A percentile compares a stretch with the other conserved stretches of the same genome.
Conservation (phyloP, 1,140 invertebrate genomes). For the Galleria mellonella region DNA sequence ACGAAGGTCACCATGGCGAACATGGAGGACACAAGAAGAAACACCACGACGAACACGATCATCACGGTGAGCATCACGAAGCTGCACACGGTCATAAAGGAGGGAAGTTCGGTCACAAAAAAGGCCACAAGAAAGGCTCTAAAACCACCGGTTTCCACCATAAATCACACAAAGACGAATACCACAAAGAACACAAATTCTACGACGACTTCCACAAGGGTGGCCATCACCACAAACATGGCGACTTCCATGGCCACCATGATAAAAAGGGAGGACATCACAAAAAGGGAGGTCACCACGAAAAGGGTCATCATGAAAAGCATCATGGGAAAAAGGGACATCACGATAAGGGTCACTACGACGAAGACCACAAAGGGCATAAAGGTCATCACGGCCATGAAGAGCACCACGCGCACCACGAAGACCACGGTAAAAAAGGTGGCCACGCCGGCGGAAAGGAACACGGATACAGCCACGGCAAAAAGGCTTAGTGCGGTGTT, state of each 20-base stretch:
- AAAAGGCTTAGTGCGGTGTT: conserved; percentile 36
- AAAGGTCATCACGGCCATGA: conserved; percentile 79
- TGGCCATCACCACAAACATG: conserved; percentile 81
- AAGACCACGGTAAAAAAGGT: conserved; percentile 80
- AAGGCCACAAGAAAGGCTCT: conserved; percentile 85
- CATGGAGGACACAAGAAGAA: conserved; percentile 84
- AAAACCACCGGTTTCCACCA: conserved; percentile 86
- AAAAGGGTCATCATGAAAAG: conserved; percentile 81
- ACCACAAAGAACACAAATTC: conserved; percentile 88
- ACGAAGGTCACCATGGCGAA: conserved; percentile 82
- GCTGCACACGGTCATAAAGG: conserved; percentile 84
- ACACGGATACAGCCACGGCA: conserved; percentile 77
- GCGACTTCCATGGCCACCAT: conserved; percentile 81
- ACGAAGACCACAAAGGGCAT: conserved; percentile 77
- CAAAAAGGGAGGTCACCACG: conserved; percentile 82
- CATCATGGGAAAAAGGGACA: conserved; percentile 84
- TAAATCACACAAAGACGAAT: conserved; percentile 87
- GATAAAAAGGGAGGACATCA: conserved; percentile 81
- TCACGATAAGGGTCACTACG: conserved; percentile 81
- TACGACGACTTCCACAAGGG: conserved; percentile 88
- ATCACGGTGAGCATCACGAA: conserved; percentile 82
- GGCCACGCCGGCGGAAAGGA: conserved; percentile 79
- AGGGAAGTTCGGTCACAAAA: conserved; percentile 84
- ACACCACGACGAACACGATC: conserved; percentile 82
- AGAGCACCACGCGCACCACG: conserved; percentile 78